A percentile compares a stretch with the other conserved stretches of the same genome.
phyloP scores from a whole-genome alignment of 2,113 vertebrate species.

The Ophiodon elongatus region DNA sequence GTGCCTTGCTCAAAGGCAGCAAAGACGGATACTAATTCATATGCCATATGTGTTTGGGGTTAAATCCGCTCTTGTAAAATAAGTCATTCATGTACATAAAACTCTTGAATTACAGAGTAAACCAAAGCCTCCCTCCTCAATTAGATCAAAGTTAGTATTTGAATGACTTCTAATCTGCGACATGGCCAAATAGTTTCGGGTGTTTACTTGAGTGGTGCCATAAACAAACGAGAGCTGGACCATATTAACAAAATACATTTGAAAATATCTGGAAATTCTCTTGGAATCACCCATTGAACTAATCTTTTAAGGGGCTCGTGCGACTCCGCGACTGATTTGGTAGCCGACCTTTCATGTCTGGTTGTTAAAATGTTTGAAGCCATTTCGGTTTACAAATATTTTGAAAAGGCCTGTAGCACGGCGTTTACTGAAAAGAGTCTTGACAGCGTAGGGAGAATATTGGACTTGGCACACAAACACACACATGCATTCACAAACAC shows the following conservation, averaged over 20 bases:
- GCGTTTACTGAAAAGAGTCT: conserved; percentile 33
- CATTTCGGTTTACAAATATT: conserved; percentile 61
- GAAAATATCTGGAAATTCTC: conserved; percentile 45
- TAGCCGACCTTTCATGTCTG: conserved; percentile 54
- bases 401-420: conserved; percentile 33
- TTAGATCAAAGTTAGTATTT: conserved; percentile 60
- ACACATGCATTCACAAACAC: background rate
- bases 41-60: conserved; percentile 58
- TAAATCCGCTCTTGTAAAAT: conserved; percentile 51
- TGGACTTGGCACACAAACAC: conserved; percentile 39
- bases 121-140: conserved; percentile 36
- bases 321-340: conserved; percentile 17
- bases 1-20: too few relatives aligned
- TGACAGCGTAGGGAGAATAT: conserved; percentile 29
- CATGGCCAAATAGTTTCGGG: conserved; percentile 48
- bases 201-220: conserved; percentile 58
- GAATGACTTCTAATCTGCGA: conserved; percentile 51
- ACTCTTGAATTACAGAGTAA: conserved; percentile 49
- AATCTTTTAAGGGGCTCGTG: conserved; percentile 8
- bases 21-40: too few relatives aligned
- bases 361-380: conserved; percentile 53
- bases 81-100: conserved; percentile 44
- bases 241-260: conserved; percentile 38
- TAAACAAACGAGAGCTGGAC: conserved; percentile 58
- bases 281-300: conserved; percentile 37